phyloP scores from a whole-genome alignment of 2,888 invertebrate species.

The Nomada fabriciana region DNA sequence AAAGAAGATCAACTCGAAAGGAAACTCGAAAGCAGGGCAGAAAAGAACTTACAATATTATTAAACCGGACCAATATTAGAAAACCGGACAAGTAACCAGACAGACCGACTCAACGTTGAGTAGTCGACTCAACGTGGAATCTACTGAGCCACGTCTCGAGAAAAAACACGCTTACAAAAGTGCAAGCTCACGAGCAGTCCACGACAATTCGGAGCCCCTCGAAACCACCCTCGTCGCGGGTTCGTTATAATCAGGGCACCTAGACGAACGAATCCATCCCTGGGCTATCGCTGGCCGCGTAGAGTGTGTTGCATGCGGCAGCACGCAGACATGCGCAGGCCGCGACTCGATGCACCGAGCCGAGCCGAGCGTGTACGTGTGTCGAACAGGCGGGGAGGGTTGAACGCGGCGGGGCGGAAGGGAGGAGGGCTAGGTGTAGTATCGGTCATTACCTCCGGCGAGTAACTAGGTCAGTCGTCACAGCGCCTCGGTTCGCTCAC shows the following conservation, averaged over 20 bases:
- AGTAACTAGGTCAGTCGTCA: conserved; percentile 85
- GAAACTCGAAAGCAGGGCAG: too few relatives aligned
- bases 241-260: conserved; percentile 42
- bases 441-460: conserved; percentile 84
- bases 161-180: too few relatives aligned
- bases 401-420: conserved; percentile 53
- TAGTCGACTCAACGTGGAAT: too few relatives aligned
- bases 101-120: too few relatives aligned
- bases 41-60: too few relatives aligned
- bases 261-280: conserved; percentile 45
- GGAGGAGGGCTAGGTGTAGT: conserved; percentile 83
- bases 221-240: background rate
- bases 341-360: conserved; percentile 50
- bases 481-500: conserved; percentile 81
- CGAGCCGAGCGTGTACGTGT: conserved; percentile 10
- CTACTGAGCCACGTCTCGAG: too few relatives aligned
- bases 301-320: conserved; percentile 47
- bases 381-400: conserved; percentile 50
- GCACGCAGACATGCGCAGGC: conserved; percentile 27
- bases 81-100: too few relatives aligned
- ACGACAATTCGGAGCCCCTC: too few relatives aligned
- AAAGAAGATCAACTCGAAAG: too few relatives aligned
- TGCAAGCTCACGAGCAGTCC: too few relatives aligned
- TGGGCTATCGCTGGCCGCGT: conserved; percentile 39
- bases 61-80: too few relatives aligned